Evolutionary conservation across 2,888 invertebrate species (phyloP), one percentile per base, ranked within the genome.

Genomic region (Lasioglossum malachurum): DNA sequence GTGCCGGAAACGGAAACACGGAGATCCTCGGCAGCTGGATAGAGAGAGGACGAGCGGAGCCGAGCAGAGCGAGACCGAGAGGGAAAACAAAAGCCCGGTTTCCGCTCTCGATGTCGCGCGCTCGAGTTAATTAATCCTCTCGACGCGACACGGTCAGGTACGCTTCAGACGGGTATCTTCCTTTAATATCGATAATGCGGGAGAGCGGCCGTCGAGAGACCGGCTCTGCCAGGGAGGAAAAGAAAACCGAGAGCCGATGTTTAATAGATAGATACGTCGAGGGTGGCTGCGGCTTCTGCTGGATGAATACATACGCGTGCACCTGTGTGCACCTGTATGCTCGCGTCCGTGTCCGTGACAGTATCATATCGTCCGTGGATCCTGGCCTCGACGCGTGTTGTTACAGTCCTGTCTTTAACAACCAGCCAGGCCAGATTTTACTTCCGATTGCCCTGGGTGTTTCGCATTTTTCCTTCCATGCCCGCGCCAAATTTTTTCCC

Each of bases 91-190:
- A 91, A 91, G 91, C 89, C 83, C 87, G 88, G 89, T 91, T 91
- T 89, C 88, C 87, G 88, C 88, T 92, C 88, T 86, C 88, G 92
- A 90, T 91, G 90, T 90, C 91, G 89, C 88, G 86, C 87, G 89
- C 91, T 87, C 89, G 90, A 91, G 92, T 94, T 93, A 93, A 92
- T 93, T 93, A 94, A 94, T 94, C 93, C 93, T 91, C 91, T 92
- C 91, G 90, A 87, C 91, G 89, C 91, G 89, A 92, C 88, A 86
- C 85, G 87, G 87, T 89, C 89, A 91, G 89, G 87, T 89, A 91
- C 91, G 89, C 87, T 91, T 86, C 82, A 91, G 90, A 91, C 91
- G 90, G 87, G 87, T 87, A 90, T 91, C 89, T 90, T 87, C 90
- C 90, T 90, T 90, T 89, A 91, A 89, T 91, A 92, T 90, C 90